Evolutionary conservation across 2,888 invertebrate species (phyloP).

Genomic region (Caradrina kadenii): DNA sequence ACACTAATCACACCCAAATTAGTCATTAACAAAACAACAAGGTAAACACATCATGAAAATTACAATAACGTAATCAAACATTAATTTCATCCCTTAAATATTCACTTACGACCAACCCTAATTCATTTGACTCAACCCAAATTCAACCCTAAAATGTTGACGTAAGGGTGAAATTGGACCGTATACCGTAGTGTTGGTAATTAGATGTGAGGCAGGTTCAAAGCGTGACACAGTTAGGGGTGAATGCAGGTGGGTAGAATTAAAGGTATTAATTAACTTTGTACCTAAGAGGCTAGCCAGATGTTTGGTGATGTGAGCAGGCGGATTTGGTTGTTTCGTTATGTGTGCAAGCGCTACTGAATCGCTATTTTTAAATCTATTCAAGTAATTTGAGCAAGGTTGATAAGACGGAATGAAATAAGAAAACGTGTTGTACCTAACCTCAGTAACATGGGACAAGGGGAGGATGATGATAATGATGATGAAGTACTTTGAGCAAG

Average conservation of each 20-base stretch:
- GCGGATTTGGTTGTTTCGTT: neutral
- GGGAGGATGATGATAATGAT: too few species aligned
- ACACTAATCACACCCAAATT: constrained; percentile 27
- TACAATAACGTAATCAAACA: constrained; percentile 59
- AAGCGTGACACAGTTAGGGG: constrained; percentile 58
- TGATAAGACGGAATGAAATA: too few species aligned
- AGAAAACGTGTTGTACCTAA: too few species aligned
- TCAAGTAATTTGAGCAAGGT: too few species aligned
- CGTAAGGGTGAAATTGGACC: constrained; percentile 42
- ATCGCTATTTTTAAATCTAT: too few species aligned
- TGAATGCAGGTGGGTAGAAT: constrained; percentile 56
- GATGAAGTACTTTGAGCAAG: too few species aligned
- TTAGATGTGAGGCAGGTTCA: constrained; percentile 53
- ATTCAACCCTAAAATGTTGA: constrained; percentile 32
- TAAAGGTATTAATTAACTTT: constrained; percentile 61
- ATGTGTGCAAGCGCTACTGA: neutral
- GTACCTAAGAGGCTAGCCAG: constrained; percentile 34
- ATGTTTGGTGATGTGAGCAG: constrained; percentile 16
- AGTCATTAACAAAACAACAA: constrained; percentile 36
- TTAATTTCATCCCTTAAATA: constrained; percentile 56
- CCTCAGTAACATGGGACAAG: too few species aligned
- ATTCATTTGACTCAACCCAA: constrained; percentile 16
- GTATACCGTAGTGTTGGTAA: constrained; percentile 38
- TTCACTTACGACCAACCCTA: constrained; percentile 43
- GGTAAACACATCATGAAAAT: constrained; percentile 47